Base-by-base conservation (phyloP, 2,888 invertebrate species). In the Tiliacea citrago region DNA sequence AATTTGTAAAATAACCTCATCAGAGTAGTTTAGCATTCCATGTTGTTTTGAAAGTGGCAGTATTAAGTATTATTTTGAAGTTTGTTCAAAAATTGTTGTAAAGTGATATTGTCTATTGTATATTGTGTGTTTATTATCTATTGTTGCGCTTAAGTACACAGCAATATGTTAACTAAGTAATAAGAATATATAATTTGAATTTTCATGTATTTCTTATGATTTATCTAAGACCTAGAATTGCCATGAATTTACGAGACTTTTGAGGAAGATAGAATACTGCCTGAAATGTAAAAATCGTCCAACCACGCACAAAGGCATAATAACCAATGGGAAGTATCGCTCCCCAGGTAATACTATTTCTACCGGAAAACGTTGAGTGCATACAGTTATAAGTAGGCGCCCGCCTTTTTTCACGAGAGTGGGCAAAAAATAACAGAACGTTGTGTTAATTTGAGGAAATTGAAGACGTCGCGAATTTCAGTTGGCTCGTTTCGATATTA, bases 171-270 rank as follows among this genome's bases (percentile, higher is more conserved):
- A 83, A 66, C 24, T 71, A 55, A 73, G 61, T 69, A 60, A 62
- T 73, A 79, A 75, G 63, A 82, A 75, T 79, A 83, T 78, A 81
- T 75, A 18, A 76, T 81, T 79, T 79, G 79, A 29, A 77, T 77
- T 82, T 77, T 70, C n/a, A 70, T 51, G 12, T 53, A 61, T 60
- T 63, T 76, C 24, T 83, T 79, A 55, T 82, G 21, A 68, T 83
- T 83, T 83, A 61, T 68, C 3, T 21, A 55, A 51, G 39, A 53
- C 67, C 73, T 57, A n/a, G 21, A 71, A 39, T 29, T 73, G 12
- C 3, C 16, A n/a, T 5, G 35, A 55, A 45, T 39, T 60, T 53
- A 60, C 35, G 21, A 53, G 42, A 35, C n/a, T 35, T 45, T n/a
- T 39, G 45, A 18, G 18, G 16, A 39, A 13, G 12, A 49, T 8